Conservation (phyloP, 92 coral and sea anemone genomes). For the Scolanthus callimorphus region DNA sequence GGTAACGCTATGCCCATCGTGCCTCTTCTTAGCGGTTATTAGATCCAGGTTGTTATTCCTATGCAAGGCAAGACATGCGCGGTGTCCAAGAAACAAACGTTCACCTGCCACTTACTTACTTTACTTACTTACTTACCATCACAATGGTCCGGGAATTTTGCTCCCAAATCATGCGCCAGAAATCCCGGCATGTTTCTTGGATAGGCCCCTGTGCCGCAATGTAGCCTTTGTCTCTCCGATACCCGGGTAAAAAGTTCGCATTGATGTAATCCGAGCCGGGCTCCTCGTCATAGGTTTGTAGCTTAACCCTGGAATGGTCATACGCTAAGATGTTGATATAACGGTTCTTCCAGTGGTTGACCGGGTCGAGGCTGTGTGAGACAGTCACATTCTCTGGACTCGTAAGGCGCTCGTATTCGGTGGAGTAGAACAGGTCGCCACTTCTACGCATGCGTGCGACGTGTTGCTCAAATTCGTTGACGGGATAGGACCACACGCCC, state of each 20-base stretch:
- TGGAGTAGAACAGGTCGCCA: constrained; percentile 71
- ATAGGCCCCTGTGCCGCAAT: constrained; percentile 96
- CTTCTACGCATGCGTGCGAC: constrained; percentile 69
- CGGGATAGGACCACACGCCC: constrained; percentile 52
- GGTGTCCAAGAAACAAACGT: too few species aligned
- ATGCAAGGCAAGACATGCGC: too few species aligned
- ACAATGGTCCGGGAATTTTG: constrained; percentile 70
- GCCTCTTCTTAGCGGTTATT: too few species aligned
- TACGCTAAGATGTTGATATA: constrained; percentile 77
- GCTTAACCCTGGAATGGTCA: constrained; percentile 77
- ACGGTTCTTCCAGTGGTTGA: constrained; percentile 74
- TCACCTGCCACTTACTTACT: too few species aligned
- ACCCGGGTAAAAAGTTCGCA: constrained; percentile 84
- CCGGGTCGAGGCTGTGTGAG: constrained; percentile 71
- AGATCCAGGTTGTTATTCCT: too few species aligned
- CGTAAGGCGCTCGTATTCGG: constrained; percentile 60
- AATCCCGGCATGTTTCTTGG: constrained; percentile 81
- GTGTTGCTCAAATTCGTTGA: constrained; percentile 67
- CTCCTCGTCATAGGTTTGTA: constrained; percentile 41
- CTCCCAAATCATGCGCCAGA: constrained; percentile 99
- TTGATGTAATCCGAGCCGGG: constrained; percentile 88
- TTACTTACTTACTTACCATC: constrained; percentile 71
- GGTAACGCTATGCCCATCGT: too few species aligned
- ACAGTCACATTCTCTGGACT: constrained; percentile 51
- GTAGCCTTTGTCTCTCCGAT: constrained; percentile 66